phyloP scores from a whole-genome alignment of 2,888 invertebrate species.

The Xanthorhoe spadicearia region DNA sequence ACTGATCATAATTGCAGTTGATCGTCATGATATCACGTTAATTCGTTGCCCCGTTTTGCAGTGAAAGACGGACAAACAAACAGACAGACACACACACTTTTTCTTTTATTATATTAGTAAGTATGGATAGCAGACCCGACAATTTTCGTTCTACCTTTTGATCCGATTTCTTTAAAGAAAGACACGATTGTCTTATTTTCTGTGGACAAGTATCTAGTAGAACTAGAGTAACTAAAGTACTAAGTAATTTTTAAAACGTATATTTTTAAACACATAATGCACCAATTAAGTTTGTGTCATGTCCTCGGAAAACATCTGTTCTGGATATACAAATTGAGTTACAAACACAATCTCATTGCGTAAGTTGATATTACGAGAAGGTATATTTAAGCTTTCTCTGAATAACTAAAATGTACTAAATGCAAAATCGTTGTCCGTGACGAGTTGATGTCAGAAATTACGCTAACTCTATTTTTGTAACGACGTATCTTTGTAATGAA shows the following conservation, averaged over 20 bases:
- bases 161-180: too few species aligned
- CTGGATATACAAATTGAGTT: conserved; percentile 22
- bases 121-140: neutral
- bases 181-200: too few species aligned
- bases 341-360: conserved; percentile 51
- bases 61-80: too few species aligned
- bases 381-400: conserved; percentile 71
- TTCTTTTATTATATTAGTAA: neutral
- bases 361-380: conserved; percentile 56
- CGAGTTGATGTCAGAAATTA: conserved; percentile 64
- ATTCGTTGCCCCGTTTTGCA: too few species aligned
- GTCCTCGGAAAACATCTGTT: neutral
- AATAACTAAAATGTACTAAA: conserved; percentile 62
- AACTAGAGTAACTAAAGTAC: too few species aligned
- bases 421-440: conserved; percentile 68
- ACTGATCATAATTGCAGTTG: neutral
- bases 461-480: conserved; percentile 32
- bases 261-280: too few species aligned
- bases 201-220: too few species aligned
- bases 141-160: too few species aligned
- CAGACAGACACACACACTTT: too few species aligned
- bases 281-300: too few species aligned
- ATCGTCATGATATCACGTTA: conserved; percentile 4
- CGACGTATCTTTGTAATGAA: conserved; percentile 25
- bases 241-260: too few species aligned